Evolutionary conservation across 1,140 invertebrate species (phyloP).

Genomic region (Pseudomyrmex concolor): DNA sequence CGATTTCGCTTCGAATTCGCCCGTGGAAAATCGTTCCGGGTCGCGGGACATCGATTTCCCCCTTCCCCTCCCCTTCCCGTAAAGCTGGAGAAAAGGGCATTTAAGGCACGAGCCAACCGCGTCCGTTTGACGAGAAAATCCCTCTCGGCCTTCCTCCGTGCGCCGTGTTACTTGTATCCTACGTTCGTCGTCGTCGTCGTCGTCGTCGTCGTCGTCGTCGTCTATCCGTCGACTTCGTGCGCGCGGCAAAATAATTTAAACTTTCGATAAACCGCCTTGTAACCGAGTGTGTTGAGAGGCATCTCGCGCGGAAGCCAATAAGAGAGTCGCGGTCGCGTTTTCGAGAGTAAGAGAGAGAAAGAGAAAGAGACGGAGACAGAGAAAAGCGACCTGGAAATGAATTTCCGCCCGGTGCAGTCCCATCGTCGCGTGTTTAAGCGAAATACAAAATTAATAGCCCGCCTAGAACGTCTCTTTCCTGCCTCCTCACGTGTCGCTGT

Average conservation of each 20-base stretch:
- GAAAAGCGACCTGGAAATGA: conserved; percentile 65
- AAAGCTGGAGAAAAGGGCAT: conserved; percentile 27
- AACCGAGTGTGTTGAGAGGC: conserved; percentile 61
- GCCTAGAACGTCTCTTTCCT: conserved; percentile 42
- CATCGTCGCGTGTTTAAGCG: conserved; percentile 71
- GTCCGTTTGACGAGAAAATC: conserved; percentile 69
- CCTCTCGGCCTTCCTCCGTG: background rate
- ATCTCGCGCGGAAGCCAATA: conserved; percentile 70
- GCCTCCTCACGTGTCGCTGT: background rate
- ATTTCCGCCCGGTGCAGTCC: conserved; percentile 70
- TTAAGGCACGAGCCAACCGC: conserved; percentile 66
- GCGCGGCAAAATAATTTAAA: conserved; percentile 70
- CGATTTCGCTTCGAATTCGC: conserved; percentile 64
- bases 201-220: background rate
- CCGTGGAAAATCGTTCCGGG: conserved; percentile 71
- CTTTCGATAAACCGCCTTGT: conserved; percentile 73
- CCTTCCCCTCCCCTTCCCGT: background rate
- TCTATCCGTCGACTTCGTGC: conserved; percentile 30
- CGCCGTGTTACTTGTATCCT: background rate
- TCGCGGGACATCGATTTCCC: conserved; percentile 73
- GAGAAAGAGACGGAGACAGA: conserved; percentile 1
- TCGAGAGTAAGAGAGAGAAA: conserved; percentile 1
- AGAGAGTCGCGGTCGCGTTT: conserved; percentile 66
- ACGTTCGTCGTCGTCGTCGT: too few relatives aligned
- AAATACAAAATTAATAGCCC: conserved; percentile 75